Conservation (phyloP, 2,888 invertebrate genomes). For the Melitaea athalia region DNA sequence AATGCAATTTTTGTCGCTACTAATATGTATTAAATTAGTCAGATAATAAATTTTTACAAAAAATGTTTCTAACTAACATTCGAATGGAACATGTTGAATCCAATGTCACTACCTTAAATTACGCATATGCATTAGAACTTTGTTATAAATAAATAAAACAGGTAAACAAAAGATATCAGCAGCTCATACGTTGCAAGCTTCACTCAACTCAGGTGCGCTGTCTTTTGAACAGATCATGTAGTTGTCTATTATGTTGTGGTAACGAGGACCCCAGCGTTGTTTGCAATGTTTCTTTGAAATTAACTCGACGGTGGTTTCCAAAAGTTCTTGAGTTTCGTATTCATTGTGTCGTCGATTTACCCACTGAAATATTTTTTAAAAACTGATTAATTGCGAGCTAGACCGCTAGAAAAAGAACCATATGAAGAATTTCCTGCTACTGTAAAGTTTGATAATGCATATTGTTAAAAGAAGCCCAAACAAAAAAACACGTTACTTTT, state of each 20-base stretch:
- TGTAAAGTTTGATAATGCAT: too few species aligned
- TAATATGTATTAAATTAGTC: too few species aligned
- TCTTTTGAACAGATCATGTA: slow-evolving; percentile 74
- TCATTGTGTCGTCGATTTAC: slow-evolving; percentile 50
- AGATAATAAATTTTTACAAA: too few species aligned
- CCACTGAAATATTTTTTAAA: slow-evolving; percentile 53
- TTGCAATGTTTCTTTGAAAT: slow-evolving; percentile 64
- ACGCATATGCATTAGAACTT: too few species aligned
- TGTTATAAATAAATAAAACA: neutral
- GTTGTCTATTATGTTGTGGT: slow-evolving; percentile 70
- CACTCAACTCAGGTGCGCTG: slow-evolving; percentile 63
- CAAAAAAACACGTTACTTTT: too few species aligned
- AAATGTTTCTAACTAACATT: too few species aligned
- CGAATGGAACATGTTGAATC: too few species aligned
- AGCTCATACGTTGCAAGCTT: slow-evolving; percentile 59
- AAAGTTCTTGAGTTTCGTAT: slow-evolving; percentile 60
- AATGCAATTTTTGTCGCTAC: too few species aligned
- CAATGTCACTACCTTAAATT: too few species aligned
- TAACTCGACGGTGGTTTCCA: slow-evolving; percentile 62
- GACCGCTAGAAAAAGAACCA: neutral
- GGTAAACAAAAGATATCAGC: neutral
- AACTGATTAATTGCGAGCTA: neutral
- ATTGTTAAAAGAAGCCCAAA: too few species aligned
- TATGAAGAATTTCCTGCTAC: too few species aligned
- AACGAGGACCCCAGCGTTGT: slow-evolving; percentile 65